A percentile compares a stretch with the other conserved stretches of the same genome.
These are phyloP conservation scores for Dolichallabes microphthalmus DNA, from an alignment of 2,113 vertebrate species.

Conservation along the genomic window DNA sequence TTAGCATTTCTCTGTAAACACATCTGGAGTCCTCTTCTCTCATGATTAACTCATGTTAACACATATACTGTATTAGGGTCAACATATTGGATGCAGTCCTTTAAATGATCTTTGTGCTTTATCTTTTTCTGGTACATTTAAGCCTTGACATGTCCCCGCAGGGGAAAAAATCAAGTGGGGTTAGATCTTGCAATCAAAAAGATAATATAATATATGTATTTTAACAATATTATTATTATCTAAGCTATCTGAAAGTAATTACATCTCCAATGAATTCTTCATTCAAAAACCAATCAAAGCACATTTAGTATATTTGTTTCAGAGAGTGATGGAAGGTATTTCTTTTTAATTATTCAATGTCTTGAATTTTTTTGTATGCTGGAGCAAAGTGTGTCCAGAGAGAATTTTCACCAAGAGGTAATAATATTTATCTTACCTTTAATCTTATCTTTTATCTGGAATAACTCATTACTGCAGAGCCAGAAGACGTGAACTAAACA, in stretches of 20 bases:
- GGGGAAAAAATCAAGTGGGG: no score
- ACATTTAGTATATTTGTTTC: background rate
- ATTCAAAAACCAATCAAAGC: background rate
- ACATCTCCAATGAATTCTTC: background rate
- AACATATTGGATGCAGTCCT: no score
- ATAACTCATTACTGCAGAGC: background rate
- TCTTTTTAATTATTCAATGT: background rate
- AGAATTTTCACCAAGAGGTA: conserved; percentile 1
- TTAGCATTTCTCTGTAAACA: no score
- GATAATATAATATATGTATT: background rate
- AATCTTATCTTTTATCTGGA: conserved; percentile 2
- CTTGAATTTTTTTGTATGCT: conserved; percentile 8
- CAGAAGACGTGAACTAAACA: background rate
- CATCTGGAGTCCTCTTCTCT: no score
- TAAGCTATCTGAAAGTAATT: background rate
- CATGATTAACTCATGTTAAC: no score
- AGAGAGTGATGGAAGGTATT: background rate
- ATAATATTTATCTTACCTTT: background rate
- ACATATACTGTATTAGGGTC: no score
- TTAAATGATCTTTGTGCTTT: no score
- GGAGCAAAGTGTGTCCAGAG: background rate
- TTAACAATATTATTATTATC: background rate
- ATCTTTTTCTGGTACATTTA: no score
- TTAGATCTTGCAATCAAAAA: no score
- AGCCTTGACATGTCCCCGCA: no score